A percentile compares a stretch with the other conserved stretches of the same genome.
Conservation (phyloP, 2,797 vertebrate genomes). For the Heteromormyrus szaboi region DNA sequence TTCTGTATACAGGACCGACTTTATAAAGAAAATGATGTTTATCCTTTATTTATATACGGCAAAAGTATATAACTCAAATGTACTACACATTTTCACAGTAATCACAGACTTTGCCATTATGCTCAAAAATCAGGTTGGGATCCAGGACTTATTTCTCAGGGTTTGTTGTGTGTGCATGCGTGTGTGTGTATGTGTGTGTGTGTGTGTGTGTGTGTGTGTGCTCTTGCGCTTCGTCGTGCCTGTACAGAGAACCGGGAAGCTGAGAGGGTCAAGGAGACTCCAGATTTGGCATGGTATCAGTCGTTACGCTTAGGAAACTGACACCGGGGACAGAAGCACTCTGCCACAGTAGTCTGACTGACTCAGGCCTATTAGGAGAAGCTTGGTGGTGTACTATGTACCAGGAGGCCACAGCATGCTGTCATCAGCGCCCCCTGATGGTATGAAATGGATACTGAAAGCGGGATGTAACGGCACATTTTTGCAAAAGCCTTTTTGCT, state of each 20-base stretch:
- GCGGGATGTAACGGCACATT: background rate
- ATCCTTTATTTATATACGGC: constrained; percentile 2
- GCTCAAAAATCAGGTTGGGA: constrained; percentile 29
- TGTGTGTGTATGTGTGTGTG: background rate
- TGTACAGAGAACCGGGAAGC: background rate
- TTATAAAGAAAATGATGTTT: background rate
- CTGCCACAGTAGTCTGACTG: background rate
- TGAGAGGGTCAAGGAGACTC: background rate
- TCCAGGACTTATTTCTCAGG: constrained; percentile 46
- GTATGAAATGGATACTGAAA: background rate
- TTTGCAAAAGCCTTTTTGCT: background rate
- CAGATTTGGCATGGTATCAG: background rate
- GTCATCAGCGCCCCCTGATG: background rate
- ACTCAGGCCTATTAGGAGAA: background rate
- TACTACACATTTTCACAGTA: background rate
- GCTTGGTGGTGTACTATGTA: background rate
- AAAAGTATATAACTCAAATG: background rate
- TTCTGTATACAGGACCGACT: background rate
- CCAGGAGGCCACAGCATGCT: background rate
- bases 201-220: background rate
- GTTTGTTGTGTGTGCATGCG: constrained; percentile 23
- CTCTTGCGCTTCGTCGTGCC: background rate
- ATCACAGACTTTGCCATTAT: constrained; percentile 28
- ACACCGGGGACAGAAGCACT: background rate
- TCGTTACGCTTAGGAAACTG: background rate